Evolutionary conservation across 2,888 invertebrate species (phyloP).

Genomic region (Galerucella nymphaeae): DNA sequence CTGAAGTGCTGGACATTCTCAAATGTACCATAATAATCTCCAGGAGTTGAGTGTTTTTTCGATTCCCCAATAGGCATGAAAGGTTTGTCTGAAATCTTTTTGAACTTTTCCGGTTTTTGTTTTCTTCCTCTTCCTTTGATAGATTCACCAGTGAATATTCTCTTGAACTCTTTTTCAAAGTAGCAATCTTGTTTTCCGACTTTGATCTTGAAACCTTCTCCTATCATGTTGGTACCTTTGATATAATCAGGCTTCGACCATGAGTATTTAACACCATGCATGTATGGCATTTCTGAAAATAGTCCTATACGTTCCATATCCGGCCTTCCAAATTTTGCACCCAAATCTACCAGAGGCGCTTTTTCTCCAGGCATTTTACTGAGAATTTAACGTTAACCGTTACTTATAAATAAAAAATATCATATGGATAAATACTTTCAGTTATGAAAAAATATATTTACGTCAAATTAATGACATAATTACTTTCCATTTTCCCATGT

Average conservation of each 20-base stretch:
- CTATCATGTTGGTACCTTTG: conserved; percentile 58
- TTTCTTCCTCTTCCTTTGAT: conserved; percentile 50
- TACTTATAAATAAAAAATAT: neutral
- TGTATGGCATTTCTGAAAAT: conserved; percentile 64
- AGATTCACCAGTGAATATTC: conserved; percentile 64
- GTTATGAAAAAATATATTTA: neutral
- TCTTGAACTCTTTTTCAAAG: conserved; percentile 64
- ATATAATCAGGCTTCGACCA: conserved; percentile 45
- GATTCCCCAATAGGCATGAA: conserved; percentile 59
- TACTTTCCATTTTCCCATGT: neutral
- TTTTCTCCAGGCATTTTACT: neutral
- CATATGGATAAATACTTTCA: neutral
- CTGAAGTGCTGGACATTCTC: neutral
- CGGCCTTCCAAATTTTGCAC: conserved; percentile 56
- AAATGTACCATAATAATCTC: conserved; percentile 63
- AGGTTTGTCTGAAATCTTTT: conserved; percentile 49
- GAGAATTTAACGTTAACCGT: neutral
- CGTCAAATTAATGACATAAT: neutral
- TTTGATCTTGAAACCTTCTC: conserved; percentile 61
- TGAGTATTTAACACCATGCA: conserved; percentile 59
- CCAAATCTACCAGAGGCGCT: conserved; percentile 13
- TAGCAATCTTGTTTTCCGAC: conserved; percentile 63
- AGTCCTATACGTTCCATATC: conserved; percentile 64
- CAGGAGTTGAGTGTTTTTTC: conserved; percentile 67
- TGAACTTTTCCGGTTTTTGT: conserved; percentile 45